phyloP scores from a whole-genome alignment of 2,797 vertebrate genomes.

The Mormyrops boulengeri region DNA sequence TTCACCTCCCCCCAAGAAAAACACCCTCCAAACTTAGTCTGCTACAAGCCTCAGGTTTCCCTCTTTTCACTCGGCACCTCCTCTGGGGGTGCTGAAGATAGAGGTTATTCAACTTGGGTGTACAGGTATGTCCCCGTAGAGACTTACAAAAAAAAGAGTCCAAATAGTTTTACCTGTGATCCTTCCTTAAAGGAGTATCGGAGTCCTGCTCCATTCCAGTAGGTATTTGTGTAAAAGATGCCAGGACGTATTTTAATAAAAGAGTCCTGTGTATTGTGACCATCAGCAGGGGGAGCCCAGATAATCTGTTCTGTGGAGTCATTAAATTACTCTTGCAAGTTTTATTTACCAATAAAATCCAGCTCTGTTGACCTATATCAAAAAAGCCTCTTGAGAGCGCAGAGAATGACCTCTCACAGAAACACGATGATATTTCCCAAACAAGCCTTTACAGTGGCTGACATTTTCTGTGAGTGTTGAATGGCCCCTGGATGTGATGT shows the following conservation, averaged over 20 bases:
- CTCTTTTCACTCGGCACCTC: background rate
- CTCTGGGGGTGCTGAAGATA: background rate
- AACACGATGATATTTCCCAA: conserved; percentile 19
- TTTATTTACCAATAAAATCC: conserved; percentile 21
- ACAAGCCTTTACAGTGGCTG: conserved; percentile 52
- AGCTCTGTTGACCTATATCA: conserved; percentile 27
- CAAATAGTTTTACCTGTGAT: conserved; percentile 20
- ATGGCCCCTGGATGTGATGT: conserved; percentile 45
- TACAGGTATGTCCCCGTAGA: conserved; percentile 17
- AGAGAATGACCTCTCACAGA: conserved; percentile 30
- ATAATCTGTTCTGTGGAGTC: too few relatives aligned
- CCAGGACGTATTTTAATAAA: background rate
- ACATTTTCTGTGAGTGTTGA: conserved; percentile 55
- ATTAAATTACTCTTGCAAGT: background rate
- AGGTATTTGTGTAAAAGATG: background rate
- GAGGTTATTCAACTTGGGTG: background rate
- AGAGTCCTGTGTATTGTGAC: background rate
- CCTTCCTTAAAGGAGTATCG: conserved; percentile 22
- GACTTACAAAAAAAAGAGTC: conserved; percentile 19
- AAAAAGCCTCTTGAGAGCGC: conserved; percentile 5
- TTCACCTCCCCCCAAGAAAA: background rate
- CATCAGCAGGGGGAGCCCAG: background rate
- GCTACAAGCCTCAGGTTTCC: background rate
- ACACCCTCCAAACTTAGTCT: background rate
- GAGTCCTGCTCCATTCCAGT: background rate